Evolutionary conservation across 2,888 invertebrate genomes (phyloP).

Genomic region (Andrena flavipes): DNA sequence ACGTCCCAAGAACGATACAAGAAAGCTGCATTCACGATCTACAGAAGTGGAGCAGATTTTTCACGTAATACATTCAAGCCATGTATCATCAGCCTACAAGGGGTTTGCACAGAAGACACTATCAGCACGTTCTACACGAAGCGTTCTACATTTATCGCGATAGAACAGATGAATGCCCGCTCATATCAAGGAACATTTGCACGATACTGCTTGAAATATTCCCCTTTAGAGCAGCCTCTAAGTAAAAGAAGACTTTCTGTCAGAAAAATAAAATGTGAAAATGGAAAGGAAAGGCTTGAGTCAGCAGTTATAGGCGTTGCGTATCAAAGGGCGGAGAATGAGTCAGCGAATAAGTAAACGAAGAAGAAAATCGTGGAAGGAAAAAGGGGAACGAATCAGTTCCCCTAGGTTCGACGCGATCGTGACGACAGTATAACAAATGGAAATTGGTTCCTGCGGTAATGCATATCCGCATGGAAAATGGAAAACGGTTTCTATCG

Average conservation of each 20-base stretch:
- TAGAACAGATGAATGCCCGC: neutral
- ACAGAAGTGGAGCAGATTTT: neutral
- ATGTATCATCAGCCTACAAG: constrained; percentile 1
- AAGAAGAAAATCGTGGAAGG: neutral
- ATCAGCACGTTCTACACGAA: neutral
- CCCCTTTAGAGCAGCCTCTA: neutral
- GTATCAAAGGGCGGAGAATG: neutral
- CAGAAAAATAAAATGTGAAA: neutral
- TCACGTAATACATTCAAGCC: neutral
- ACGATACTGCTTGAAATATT: neutral
- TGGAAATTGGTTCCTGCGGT: constrained; percentile 69
- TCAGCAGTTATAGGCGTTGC: neutral
- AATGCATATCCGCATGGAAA: constrained; percentile 53
- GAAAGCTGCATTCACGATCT: neutral
- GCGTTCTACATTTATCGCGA: constrained; percentile 5
- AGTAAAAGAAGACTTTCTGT: neutral
- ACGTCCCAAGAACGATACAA: too few relatives aligned
- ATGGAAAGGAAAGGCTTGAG: neutral
- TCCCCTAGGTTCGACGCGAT: neutral
- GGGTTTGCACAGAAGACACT: neutral
- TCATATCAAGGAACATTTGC: neutral
- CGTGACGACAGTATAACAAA: constrained; percentile 53
- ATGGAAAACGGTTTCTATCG: constrained; percentile 64
- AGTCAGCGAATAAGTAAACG: neutral
- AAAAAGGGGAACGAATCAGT: neutral